Percentiles rank a stretch among this genome's conserved stretches.
phyloP scores from a whole-genome alignment of 2,113 vertebrate genomes.

The Gymnobelideus leadbeateri region DNA sequence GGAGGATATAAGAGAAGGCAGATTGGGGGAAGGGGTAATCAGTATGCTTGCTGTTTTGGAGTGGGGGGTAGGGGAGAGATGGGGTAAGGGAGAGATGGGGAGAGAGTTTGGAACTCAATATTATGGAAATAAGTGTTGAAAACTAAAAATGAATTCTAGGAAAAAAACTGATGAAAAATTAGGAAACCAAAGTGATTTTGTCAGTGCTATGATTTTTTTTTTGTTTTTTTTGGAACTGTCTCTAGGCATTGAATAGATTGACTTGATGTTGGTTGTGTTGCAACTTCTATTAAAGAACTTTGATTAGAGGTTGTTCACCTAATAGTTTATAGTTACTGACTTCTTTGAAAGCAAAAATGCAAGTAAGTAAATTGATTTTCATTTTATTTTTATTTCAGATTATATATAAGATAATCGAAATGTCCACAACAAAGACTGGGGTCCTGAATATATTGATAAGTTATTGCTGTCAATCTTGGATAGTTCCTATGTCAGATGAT shows the following conservation, averaged over 20 bases:
- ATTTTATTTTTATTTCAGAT: conserved; percentile 85
- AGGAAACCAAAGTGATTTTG: background rate
- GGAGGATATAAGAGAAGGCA: too few species aligned
- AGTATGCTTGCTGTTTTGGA: too few species aligned
- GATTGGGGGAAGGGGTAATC: too few species aligned
- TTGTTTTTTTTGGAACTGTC: background rate
- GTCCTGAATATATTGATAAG: conserved; percentile 91
- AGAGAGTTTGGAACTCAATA: too few species aligned
- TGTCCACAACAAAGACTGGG: conserved; percentile 92
- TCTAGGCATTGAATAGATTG: background rate
- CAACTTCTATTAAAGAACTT: background rate
- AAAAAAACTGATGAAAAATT: background rate
- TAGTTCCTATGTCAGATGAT: conserved; percentile 75
- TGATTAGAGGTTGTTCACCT: background rate
- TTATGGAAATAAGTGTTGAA: too few species aligned
- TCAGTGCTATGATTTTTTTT: background rate
- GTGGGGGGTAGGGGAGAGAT: too few species aligned
- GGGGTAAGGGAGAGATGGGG: too few species aligned
- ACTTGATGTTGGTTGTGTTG: background rate
- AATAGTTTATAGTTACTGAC: background rate
- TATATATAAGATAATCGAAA: conserved; percentile 88
- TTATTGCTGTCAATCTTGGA: conserved; percentile 93
- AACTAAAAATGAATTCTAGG: too few species aligned
- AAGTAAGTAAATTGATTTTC: background rate
- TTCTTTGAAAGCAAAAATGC: background rate